Evolutionary conservation across 1,140 invertebrate genomes (phyloP).

Genomic region (Drosophila baimaii): DNA sequence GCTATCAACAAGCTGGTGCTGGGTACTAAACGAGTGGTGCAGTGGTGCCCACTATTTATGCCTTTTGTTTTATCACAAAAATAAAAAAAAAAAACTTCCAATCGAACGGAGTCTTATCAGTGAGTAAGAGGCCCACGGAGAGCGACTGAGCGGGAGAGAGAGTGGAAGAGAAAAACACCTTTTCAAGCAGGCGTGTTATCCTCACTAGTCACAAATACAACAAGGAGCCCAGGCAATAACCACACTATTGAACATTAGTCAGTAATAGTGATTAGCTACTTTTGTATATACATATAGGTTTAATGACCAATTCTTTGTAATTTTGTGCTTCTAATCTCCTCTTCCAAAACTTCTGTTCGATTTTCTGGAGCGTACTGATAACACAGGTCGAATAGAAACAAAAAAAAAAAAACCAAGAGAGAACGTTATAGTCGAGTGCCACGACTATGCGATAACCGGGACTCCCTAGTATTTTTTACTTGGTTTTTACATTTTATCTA

Average conservation of each 20-base stretch:
- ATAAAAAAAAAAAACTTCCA: conserved; percentile 13
- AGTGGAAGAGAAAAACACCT: conserved; percentile 14
- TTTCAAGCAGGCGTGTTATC: conserved; percentile 16
- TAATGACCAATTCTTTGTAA: conserved; percentile 3
- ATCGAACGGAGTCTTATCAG: conserved; percentile 48
- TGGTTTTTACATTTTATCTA: not conserved
- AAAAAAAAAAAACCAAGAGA: not conserved
- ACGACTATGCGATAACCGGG: conserved; percentile 12
- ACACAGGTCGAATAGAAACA: not conserved
- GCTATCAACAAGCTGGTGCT: conserved; percentile 44
- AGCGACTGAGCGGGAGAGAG: not conserved
- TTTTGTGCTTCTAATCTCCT: not conserved
- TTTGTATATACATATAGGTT: not conserved
- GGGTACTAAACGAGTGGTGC: conserved; percentile 56
- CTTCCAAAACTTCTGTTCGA: not conserved
- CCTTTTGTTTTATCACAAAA: conserved; percentile 72
- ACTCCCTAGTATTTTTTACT: not conserved
- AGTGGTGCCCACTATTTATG: conserved; percentile 67
- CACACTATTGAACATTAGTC: not conserved
- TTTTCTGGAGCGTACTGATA: conserved; percentile 1
- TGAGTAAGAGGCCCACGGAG: not conserved
- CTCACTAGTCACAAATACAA: conserved; percentile 16
- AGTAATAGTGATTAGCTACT: not conserved
- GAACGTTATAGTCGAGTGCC: not conserved
- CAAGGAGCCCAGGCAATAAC: not conserved